Percentiles rank a stretch among this genome's conserved stretches.
phyloP scores from a whole-genome alignment of 2,113 vertebrate species.

The Dromas ardeola region DNA sequence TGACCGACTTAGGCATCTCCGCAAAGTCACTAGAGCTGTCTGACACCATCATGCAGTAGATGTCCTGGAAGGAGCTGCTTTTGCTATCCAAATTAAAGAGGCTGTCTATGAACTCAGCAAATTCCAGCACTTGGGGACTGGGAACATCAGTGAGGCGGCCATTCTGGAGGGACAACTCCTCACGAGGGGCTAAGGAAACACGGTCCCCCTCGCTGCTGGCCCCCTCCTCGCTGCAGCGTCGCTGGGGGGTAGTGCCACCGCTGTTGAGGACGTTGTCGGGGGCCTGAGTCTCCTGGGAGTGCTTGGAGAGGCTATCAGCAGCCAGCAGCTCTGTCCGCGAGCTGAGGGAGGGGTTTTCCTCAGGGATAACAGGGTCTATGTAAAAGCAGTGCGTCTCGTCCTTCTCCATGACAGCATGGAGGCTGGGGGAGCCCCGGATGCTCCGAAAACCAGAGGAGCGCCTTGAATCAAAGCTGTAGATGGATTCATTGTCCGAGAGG shows the following conservation, averaged over 20 bases:
- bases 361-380: constrained; percentile 91
- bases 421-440: constrained; percentile 92
- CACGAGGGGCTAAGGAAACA: constrained; percentile 49
- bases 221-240: constrained; percentile 66
- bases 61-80: constrained; percentile 91
- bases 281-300: constrained; percentile 81
- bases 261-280: constrained; percentile 71
- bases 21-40: constrained; percentile 81
- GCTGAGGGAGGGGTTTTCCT: constrained; percentile 97
- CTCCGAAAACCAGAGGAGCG: constrained; percentile 92
- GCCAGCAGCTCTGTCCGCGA: constrained; percentile 94
- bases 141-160: constrained; percentile 85
- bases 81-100: constrained; percentile 95
- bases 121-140: constrained; percentile 96
- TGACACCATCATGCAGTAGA: constrained; percentile 87
- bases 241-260: constrained; percentile 72
- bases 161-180: constrained; percentile 81
- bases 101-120: constrained; percentile 97
- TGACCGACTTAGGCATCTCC: constrained; percentile 79
- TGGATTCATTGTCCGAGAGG: constrained; percentile 93
- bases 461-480: constrained; percentile 96
- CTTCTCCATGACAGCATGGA: constrained; percentile 87
- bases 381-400: constrained; percentile 86
- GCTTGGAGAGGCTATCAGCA: constrained; percentile 89
- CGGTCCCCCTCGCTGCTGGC: constrained; percentile 48